A percentile compares a stretch with the other conserved stretches of the same genome.
Conservation (phyloP, 2,888 invertebrate species). For the Oscheius myriophilus region DNA sequence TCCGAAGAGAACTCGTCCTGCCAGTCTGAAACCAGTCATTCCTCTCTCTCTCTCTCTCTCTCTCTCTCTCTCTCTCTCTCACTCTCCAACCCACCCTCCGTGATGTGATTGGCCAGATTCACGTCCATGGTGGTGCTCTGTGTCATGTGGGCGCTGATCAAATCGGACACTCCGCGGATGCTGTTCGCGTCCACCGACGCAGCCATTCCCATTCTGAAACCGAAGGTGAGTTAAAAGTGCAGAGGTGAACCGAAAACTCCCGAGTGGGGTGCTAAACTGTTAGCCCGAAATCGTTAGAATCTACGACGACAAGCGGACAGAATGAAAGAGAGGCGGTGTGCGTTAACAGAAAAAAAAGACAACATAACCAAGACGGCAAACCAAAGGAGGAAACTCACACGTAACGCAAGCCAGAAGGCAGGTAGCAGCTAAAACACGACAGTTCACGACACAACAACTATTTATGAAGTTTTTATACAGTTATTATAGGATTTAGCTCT, state of each 20-base stretch:
- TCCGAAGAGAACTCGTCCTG: constrained; percentile 69
- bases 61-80: not conserved
- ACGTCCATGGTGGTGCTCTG: constrained; percentile 69
- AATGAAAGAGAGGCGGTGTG: constrained; percentile 13
- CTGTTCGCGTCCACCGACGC: constrained; percentile 66
- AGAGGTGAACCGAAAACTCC: not conserved
- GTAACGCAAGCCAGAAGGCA: constrained; percentile 31
- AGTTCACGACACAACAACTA: constrained; percentile 24
- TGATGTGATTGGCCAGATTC: constrained; percentile 69
- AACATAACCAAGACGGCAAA: not conserved
- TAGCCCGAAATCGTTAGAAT: constrained; percentile 19
- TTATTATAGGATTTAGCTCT: too few species aligned
- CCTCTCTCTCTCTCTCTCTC: not conserved
- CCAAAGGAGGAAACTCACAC: constrained; percentile 25
- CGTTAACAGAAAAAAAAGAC: constrained; percentile 6
- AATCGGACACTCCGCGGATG: constrained; percentile 68
- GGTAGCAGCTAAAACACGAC: constrained; percentile 35
- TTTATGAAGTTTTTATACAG: too few species aligned
- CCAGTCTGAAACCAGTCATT: constrained; percentile 54
- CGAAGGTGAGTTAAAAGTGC: not conserved
- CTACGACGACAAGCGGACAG: constrained; percentile 6
- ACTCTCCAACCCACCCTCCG: constrained; percentile 54
- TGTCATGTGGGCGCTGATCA: constrained; percentile 69
- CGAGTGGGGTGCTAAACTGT: not conserved
- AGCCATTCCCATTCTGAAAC: constrained; percentile 62